Percentiles rank a stretch among this genome's conserved stretches.
Conservation (phyloP, 2,797 vertebrate species). For the Hippopotamyrus pictus region DNA sequence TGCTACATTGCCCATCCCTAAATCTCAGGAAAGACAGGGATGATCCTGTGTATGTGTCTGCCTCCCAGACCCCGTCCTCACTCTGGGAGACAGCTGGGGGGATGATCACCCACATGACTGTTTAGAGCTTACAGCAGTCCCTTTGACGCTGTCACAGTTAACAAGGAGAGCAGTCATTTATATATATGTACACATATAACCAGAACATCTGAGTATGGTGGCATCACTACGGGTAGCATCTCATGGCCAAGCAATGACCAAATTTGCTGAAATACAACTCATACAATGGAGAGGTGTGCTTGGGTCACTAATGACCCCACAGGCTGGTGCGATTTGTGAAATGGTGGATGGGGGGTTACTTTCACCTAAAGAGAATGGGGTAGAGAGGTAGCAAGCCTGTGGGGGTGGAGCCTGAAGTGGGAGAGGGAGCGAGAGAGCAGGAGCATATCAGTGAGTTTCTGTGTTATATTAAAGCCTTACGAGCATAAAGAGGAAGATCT, state of each 20-base stretch:
- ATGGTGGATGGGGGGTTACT: not conserved
- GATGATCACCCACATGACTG: not conserved
- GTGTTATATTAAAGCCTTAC: conserved; percentile 63
- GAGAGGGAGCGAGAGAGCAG: not conserved
- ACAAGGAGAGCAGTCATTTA: not conserved
- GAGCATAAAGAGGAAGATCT: conserved; percentile 50
- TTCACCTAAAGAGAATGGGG: not conserved
- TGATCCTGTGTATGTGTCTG: not conserved
- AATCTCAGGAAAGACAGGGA: not conserved
- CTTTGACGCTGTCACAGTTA: not conserved
- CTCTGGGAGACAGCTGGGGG: not conserved
- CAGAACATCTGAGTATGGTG: not conserved
- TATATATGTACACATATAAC: not conserved
- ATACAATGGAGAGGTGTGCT: not conserved
- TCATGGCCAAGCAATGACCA: not conserved
- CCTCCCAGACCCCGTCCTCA: not conserved
- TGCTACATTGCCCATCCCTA: not conserved
- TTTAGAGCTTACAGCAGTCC: not conserved
- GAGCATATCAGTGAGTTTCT: conserved; percentile 50
- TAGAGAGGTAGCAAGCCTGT: not conserved
- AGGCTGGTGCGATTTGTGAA: not conserved
- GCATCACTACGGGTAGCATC: not conserved
- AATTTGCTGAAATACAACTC: not conserved
- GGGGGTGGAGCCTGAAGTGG: not conserved
- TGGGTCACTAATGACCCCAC: not conserved